phyloP scores from a whole-genome alignment of 2,113 vertebrate genomes.

The Hiodon alosoides region DNA sequence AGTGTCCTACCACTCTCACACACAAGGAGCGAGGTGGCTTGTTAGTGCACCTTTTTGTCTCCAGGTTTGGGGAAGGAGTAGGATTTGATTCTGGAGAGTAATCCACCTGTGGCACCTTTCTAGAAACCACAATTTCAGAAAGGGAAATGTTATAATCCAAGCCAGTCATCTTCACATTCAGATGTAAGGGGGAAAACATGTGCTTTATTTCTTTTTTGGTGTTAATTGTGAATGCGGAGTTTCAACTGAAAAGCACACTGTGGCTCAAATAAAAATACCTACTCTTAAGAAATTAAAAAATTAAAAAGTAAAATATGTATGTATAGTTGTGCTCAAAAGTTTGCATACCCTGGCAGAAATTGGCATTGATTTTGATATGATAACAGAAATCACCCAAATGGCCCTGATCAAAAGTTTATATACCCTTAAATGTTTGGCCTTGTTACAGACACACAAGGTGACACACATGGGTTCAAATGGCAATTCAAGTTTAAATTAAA shows the following conservation, averaged over 20 bases:
- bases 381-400: no score
- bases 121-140: slow-evolving; percentile 80
- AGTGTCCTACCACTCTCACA: slow-evolving; percentile 41
- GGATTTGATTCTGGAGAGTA: slow-evolving; percentile 79
- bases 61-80: slow-evolving; percentile 76
- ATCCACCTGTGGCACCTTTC: slow-evolving; percentile 69
- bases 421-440: no score
- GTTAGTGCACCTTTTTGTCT: slow-evolving; percentile 78
- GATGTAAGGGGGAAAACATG: neutral
- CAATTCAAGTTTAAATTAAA: no score
- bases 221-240: neutral
- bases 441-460: no score
- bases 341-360: no score
- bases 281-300: no score
- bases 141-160: slow-evolving; percentile 50
- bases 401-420: no score
- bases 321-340: no score
- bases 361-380: no score
- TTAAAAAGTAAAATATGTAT: no score
- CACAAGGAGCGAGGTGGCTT: slow-evolving; percentile 34
- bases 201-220: slow-evolving; percentile 8
- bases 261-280: no score
- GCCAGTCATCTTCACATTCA: slow-evolving; percentile 13
- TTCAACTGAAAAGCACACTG: neutral
- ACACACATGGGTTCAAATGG: no score